phyloP scores from a whole-genome alignment of 2,797 vertebrate species.

The Carduelis carduelis region DNA sequence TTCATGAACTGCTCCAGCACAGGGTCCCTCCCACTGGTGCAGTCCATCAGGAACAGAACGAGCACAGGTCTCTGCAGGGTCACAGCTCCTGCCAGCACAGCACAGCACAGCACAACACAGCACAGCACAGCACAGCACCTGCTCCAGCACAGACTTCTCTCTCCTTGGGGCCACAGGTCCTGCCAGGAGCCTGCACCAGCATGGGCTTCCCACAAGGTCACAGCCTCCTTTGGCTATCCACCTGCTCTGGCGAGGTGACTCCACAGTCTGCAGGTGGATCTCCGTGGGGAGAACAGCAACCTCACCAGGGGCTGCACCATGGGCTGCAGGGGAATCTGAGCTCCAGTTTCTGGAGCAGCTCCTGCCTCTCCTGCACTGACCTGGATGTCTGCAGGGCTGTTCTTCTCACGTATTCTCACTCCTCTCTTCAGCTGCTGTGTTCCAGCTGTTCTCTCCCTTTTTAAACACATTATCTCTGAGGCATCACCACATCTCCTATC shows the following conservation, averaged over 20 bases:
- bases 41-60: neutral
- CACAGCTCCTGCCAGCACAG: neutral
- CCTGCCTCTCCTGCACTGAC: neutral
- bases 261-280: neutral
- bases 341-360: neutral
- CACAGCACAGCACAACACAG: no score
- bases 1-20: neutral
- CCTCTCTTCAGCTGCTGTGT: neutral
- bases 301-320: neutral
- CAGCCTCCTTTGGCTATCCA: neutral
- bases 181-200: neutral
- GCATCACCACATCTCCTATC: neutral
- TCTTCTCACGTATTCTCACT: neutral
- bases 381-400: neutral
- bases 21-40: neutral
- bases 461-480: rapidly evolving
- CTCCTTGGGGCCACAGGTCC: neutral
- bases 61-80: neutral
- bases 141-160: rapidly evolving
- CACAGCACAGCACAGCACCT: no score
- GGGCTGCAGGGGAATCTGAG: neutral
- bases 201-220: no score
- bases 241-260: neutral
- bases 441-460: neutral
- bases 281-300: neutral